phyloP scores from a whole-genome alignment of 2,113 vertebrate genomes.

The Gobius niger region DNA sequence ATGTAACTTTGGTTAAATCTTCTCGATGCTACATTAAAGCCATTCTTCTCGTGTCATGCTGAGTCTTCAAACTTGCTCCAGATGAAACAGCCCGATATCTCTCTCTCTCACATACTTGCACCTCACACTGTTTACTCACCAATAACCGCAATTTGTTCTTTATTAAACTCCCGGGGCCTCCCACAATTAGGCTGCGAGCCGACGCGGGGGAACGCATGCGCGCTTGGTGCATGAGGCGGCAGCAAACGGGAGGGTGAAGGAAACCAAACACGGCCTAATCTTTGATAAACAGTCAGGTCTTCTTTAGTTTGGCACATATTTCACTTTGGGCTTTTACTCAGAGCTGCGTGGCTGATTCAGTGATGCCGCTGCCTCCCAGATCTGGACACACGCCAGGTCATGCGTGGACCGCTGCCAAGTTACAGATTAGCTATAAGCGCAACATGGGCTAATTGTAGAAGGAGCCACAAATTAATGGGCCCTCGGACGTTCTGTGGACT shows the following conservation, averaged over 20 bases:
- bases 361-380: constrained; percentile 25
- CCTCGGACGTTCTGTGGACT: constrained; percentile 54
- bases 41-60: too few relatives aligned
- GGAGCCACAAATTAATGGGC: constrained; percentile 69
- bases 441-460: constrained; percentile 72
- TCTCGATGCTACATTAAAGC: too few relatives aligned
- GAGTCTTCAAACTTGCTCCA: constrained; percentile 12
- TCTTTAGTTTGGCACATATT: constrained; percentile 58
- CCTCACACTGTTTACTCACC: constrained; percentile 69
- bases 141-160: constrained; percentile 70
- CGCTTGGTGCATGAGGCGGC: constrained; percentile 11
- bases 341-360: constrained; percentile 35
- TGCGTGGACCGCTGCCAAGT: constrained; percentile 64
- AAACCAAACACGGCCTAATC: constrained; percentile 68
- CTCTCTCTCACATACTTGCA: constrained; percentile 41
- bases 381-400: constrained; percentile 72
- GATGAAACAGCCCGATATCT: constrained; percentile 59
- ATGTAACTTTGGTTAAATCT: too few relatives aligned
- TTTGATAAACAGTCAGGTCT: constrained; percentile 71
- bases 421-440: constrained; percentile 71
- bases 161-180: constrained; percentile 70
- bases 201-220: constrained; percentile 24
- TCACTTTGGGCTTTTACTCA: constrained; percentile 26
- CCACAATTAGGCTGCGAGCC: constrained; percentile 64
- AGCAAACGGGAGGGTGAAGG: constrained; percentile 25